These are phyloP conservation scores for Poecilia velifera DNA, from an alignment of 2,797 vertebrate species.

Conservation along the genomic window DNA sequence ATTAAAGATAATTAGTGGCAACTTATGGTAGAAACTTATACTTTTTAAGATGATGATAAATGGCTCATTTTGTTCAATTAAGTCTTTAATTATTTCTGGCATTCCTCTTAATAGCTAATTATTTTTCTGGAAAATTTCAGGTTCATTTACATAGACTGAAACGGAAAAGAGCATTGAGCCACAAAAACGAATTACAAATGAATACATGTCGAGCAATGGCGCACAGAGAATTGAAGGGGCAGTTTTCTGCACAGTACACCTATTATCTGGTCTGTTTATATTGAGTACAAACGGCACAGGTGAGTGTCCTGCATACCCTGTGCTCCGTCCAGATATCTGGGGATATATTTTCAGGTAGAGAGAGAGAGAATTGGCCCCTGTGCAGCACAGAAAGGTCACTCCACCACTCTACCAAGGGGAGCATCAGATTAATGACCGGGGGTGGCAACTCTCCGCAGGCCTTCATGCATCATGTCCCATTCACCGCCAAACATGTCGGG, in stretches of 20 bases:
- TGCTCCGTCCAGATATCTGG: constrained; percentile 37
- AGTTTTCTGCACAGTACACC: not conserved
- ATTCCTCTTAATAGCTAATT: not conserved
- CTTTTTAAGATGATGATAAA: not conserved
- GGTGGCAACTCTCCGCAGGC: constrained; percentile 58
- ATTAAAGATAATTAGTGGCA: not conserved
- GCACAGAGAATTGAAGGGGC: not conserved
- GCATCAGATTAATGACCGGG: constrained; percentile 74
- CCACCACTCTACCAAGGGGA: constrained; percentile 51
- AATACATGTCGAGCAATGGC: not conserved
- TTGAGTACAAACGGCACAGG: not conserved
- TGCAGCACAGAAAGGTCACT: constrained; percentile 67
- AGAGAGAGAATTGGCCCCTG: constrained; percentile 44
- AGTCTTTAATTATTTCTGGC: not conserved
- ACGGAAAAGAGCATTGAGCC: not conserved
- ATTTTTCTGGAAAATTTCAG: constrained; percentile 4
- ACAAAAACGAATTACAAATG: constrained; percentile 7
- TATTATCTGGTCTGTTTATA: constrained; percentile 28
- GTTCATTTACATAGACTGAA: constrained; percentile 2
- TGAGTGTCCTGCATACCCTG: constrained; percentile 14
- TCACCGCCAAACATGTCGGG: constrained; percentile 67
- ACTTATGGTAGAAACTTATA: not conserved
- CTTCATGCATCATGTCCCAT: constrained; percentile 74
- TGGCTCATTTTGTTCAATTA: not conserved
- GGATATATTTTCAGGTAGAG: constrained; percentile 37